phyloP scores from a whole-genome alignment of 2,113 vertebrate species.

The Leptosomus discolor region DNA sequence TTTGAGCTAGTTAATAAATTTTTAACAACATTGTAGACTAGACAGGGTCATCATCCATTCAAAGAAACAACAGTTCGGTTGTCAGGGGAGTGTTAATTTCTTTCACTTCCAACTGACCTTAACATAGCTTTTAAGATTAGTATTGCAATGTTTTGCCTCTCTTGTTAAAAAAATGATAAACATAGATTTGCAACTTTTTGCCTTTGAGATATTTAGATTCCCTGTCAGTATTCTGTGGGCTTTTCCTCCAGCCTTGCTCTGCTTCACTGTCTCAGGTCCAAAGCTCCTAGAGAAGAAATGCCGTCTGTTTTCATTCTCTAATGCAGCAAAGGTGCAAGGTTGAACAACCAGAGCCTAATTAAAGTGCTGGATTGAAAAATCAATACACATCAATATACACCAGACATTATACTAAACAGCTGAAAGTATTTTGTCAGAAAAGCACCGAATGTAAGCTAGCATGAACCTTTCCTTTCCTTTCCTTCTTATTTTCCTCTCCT shows the following conservation, averaged over 20 bases:
- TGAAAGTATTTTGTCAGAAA: slow-evolving; percentile 55
- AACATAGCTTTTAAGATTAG: slow-evolving; percentile 61
- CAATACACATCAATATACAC: slow-evolving; percentile 56
- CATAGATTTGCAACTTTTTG: slow-evolving; percentile 42
- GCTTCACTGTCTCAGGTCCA: not conserved
- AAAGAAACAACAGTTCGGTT: slow-evolving; percentile 74
- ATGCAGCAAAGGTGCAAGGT: slow-evolving; percentile 51
- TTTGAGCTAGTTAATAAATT: slow-evolving; percentile 84
- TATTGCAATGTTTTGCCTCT: slow-evolving; percentile 31
- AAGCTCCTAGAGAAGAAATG: not conserved
- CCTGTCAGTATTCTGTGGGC: slow-evolving; percentile 48
- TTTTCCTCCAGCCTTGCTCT: slow-evolving; percentile 1
- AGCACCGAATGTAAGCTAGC: not conserved
- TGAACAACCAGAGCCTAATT: slow-evolving; percentile 69
- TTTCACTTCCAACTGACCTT: slow-evolving; percentile 74
- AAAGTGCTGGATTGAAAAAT: slow-evolving; percentile 53
- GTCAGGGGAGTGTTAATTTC: slow-evolving; percentile 69
- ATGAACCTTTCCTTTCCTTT: not conserved
- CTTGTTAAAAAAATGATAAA: slow-evolving; percentile 56
- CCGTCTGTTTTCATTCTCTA: slow-evolving; percentile 17
- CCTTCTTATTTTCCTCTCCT: too few species aligned
- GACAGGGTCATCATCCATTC: slow-evolving; percentile 82
- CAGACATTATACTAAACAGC: slow-evolving; percentile 56
- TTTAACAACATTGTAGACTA: slow-evolving; percentile 77
- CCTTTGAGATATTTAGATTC: slow-evolving; percentile 63